Evolutionary conservation across 2,113 vertebrate genomes (phyloP), one percentile per base, ranked within the genome.

Genomic region (Ptyas mucosa): DNA sequence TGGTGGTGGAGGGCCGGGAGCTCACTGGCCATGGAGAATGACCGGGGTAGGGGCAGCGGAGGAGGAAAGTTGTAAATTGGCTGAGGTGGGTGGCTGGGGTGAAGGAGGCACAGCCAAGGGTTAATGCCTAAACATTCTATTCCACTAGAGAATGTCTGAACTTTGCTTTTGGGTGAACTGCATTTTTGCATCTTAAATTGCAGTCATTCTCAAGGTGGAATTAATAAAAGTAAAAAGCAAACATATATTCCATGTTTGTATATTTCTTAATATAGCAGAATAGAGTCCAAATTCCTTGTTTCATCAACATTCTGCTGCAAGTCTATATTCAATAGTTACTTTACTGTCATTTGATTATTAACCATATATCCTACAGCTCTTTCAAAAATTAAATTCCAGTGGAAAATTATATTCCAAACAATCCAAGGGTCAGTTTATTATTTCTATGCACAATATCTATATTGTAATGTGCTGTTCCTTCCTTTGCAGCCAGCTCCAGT

Each of bases 391-490:
- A 99, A 99, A 99, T 99, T 99, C 99, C 99, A 99, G 96, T 99
- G 98, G 97, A 58, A 58, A 58, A 58, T 24, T 57, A 57, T 99
- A 98, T 99, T 99, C 99, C 99, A 98, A 99, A 99, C 97, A 99
- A 98, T 95, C 99, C 99, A 95, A 99, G 98, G 90, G 98, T 99
- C 95, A 99, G 97, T 95, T 99, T 99, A 97, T 99, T 99, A 97
- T 99, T 99, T 94, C 99, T 99, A 98, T 99, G 99, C 96, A 99
- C 99, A 93, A 99, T 99, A 96, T 99, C 99, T 92, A 98, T 97
- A 87, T 99, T 98, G 81, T n/a, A 69, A 69, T 14, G 61, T n/a
- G 4, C 61, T 69, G 5, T 64, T 29, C 61, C 26, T 64, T 64
- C 26, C 29, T 64, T 64, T n/a, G 61, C 26, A 64, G 61, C 26